Base-by-base conservation (phyloP, 2,797 vertebrate species). In the Xerus rutilus region DNA sequence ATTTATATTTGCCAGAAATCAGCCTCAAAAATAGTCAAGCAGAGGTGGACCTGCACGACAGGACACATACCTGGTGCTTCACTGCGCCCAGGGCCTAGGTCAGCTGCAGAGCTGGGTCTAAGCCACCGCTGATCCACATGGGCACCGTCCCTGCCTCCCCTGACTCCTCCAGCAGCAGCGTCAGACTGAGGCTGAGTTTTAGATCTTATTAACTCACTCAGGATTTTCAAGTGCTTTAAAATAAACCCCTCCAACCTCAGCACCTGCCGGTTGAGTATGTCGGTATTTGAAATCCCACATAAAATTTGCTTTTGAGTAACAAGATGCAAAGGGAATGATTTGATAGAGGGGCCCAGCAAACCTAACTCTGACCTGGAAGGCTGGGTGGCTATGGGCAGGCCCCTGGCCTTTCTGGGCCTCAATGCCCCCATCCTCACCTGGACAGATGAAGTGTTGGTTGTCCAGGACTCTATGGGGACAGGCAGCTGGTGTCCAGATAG, bases 231-330 rank as follows among this genome's bases (percentile, higher is more conserved):
- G 70, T 35, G 43, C 65, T 90, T 30, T 82, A 25, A 77, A 81
- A 93, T 57, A 92, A 95, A 92, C n/a, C 76, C 67, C 23, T 52
- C 74, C 67, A 43, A 47, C 49, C 5, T 90, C 54, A 76, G 15
- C 8, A 65, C 70, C 30, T 79, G 25, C 1, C 15, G 82, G 57
- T 91, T 79, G 57, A 67, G 45, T 83, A 39, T 39, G 62, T 90
- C 21, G 6, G 5, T 47, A 72, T 95, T 92, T 87, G 39, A 45
- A 84, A n/a, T 76, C 5, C 2, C 12, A 70, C 47, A 20, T 17
- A 67, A 89, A 81, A 57, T 73, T 82, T 21, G 32, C 78, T 91
- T 95, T 67, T 74, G 76, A 91, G 10, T 47, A 79, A 47, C 88
- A 18, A 0, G 3, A 21, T 78, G 5, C 23, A 59, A 14, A 9